Evolutionary conservation across 2,888 invertebrate species (phyloP), one percentile per base, ranked within the genome.

Genomic region (Panzeria rudis): DNA sequence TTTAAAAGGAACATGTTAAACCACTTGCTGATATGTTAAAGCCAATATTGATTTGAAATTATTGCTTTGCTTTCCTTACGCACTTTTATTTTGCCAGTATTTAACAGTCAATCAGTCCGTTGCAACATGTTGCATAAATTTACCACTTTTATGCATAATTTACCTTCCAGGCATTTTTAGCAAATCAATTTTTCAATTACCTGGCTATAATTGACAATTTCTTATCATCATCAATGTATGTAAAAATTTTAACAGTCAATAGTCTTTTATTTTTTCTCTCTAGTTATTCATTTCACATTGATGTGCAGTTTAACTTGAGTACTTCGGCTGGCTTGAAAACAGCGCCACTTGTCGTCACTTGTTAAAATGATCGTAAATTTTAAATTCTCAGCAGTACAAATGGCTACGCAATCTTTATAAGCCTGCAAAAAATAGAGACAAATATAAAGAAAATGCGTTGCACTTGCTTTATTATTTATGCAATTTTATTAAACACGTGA

Each of bases 321-420:
- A 32, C 41, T 44, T 11, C 32, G 56, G 62, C 17, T 59, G 62
- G 7, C 9, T 32, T 29, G 29, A 54, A 61, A 68, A 81, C 89
- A 87, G 88, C 89, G 87, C 88, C 90, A 88, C 88, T 88, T 90
- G 90, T 90, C 90, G 89, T 87, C 90, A 89, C 89, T 88, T 89
- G 90, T 88, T 90, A 89, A 87, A 88, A 88, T 87, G 87, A 89
- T 90, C 89, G 90, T 91, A 90, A 90, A 90, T 90, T 82, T 79
- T 13, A 69, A 71, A 79, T 35, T 59, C 64, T 56, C 82, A 41
- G 61, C 62, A 56, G 20, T 56, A 59, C 62, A 69, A 78, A 69
- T 47, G 44, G 32, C 59, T 47, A 17, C 20, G n/a, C 38, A 32
- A 69, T 32, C 20, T 56, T 11, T 20, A 56, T 38, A 35, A 56